phyloP scores from a whole-genome alignment of 2,797 vertebrate genomes.

The Alectoris magna region DNA sequence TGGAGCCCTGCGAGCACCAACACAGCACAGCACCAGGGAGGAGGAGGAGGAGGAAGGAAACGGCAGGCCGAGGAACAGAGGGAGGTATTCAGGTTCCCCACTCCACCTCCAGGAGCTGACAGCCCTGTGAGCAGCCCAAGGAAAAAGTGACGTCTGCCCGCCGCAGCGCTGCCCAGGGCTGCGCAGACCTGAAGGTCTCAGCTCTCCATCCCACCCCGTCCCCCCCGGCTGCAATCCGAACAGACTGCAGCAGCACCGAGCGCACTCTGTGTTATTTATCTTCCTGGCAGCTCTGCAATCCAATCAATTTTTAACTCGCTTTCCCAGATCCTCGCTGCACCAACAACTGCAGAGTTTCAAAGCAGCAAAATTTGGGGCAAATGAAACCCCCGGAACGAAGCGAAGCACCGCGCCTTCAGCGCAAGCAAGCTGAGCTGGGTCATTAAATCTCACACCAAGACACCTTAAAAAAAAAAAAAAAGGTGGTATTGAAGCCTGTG shows the following conservation, averaged over 20 bases:
- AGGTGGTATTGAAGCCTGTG: slow-evolving; percentile 22
- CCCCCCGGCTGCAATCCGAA: too few species aligned
- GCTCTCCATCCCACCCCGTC: too few species aligned
- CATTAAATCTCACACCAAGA: slow-evolving; percentile 59
- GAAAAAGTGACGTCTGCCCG: slow-evolving; percentile 8
- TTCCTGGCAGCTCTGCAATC: too few species aligned
- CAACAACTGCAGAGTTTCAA: not conserved
- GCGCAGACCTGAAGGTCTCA: not conserved
- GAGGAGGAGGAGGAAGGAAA: slow-evolving; percentile 51
- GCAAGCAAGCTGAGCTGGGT: slow-evolving; percentile 18
- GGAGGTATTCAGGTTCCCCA: slow-evolving; percentile 37
- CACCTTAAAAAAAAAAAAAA: slow-evolving; percentile 45
- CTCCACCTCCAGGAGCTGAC: slow-evolving; percentile 9
- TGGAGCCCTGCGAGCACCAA: too few species aligned
- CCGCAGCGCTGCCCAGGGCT: not conserved
- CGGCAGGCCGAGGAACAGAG: not conserved
- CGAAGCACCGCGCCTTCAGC: not conserved
- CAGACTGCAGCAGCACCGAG: too few species aligned
- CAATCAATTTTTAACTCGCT: not conserved
- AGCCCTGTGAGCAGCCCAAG: not conserved
- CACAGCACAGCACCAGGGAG: too few species aligned
- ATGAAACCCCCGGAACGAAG: not conserved
- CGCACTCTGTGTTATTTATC: too few species aligned
- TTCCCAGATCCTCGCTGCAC: not conserved
- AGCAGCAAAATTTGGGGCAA: not conserved